These are phyloP conservation scores for Andrena fulva DNA, from an alignment of 2,888 invertebrate species.

Conservation along the genomic window DNA sequence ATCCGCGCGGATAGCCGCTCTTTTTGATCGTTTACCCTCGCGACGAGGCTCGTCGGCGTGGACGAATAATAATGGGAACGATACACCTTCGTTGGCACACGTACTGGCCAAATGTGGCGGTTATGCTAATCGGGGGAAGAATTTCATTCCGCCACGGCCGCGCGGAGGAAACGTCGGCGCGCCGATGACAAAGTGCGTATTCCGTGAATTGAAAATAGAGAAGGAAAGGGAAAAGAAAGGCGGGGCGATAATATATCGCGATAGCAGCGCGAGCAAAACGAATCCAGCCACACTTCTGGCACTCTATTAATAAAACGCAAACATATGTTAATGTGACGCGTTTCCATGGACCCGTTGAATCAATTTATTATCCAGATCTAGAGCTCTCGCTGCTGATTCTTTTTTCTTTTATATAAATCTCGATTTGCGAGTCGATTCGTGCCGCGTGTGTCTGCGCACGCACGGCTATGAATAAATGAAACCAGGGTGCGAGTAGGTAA, in stretches of 20 bases:
- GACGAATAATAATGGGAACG: constrained; percentile 47
- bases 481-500: background rate
- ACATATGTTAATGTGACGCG: constrained; percentile 54
- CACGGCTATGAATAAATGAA: background rate
- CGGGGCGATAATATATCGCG: constrained; percentile 43
- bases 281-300: constrained; percentile 54
- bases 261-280: constrained; percentile 49
- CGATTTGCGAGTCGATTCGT: background rate
- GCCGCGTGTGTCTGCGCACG: background rate
- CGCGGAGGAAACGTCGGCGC: constrained; percentile 43
- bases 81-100: constrained; percentile 18
- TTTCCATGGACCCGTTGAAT: constrained; percentile 37
- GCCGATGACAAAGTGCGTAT: constrained; percentile 55
- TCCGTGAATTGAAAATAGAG: constrained; percentile 33
- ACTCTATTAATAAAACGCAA: constrained; percentile 56
- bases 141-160: constrained; percentile 44
- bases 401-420: background rate
- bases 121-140: constrained; percentile 57
- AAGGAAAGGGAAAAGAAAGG: constrained; percentile 11
- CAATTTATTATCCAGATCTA: constrained; percentile 44
- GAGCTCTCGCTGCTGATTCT: background rate
- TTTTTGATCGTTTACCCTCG: constrained; percentile 15
- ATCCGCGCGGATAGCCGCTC: background rate
- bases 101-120: constrained; percentile 27
- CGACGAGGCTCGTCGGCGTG: constrained; percentile 22